Base-by-base conservation (phyloP, 2,888 invertebrate genomes). In the Clistopyga incitator region DNA sequence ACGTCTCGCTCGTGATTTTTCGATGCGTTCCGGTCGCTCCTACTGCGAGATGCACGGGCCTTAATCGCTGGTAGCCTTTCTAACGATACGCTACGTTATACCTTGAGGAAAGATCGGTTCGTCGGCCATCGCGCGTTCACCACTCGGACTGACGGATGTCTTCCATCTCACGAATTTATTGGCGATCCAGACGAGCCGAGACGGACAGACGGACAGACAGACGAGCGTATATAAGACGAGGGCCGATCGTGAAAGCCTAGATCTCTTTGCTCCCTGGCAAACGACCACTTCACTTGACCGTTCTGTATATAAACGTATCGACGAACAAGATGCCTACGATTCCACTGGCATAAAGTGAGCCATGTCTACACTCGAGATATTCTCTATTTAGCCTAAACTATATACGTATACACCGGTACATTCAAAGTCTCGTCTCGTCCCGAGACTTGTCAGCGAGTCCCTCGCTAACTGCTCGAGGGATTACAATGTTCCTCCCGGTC, bases 111-210 rank as follows among this genome's bases (percentile, higher is more conserved):
- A 61, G 50, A 59, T 74, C 75, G 54, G 78, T 64, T 61, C 50
- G 78, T 50, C 64, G 20, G 47, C 64, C 42, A 78, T 78, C 64
- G 68, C 70, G 59, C 64, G 47, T 78, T 54, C 74, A 78, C 61
- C 64, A 74, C 78, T 76, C 76, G 54, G 81, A 74, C 82, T 84
- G 82, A 84, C 82, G 80, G 84, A 86, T 86, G 86, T 81, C 81
- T 80, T 81, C 83, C 85, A 85, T 86, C 81, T 78, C 78, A 74
- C 77, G 82, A 86, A 86, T 86, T 86, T 86, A 86, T 86, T 85
- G 86, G 81, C 77, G 83, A 85, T 81, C 29, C 61, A 64, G 77
- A 76, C 67, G 13, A 64, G 61, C 56, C 75, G 45, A 15, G 71
- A 68, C 38, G 42, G 68, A 74, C 68, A 52, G 59, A 77, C 67